These are phyloP conservation scores for Tokudaia muenninki DNA, from an alignment of 2,797 vertebrate genomes.

Conservation along the genomic window DNA sequence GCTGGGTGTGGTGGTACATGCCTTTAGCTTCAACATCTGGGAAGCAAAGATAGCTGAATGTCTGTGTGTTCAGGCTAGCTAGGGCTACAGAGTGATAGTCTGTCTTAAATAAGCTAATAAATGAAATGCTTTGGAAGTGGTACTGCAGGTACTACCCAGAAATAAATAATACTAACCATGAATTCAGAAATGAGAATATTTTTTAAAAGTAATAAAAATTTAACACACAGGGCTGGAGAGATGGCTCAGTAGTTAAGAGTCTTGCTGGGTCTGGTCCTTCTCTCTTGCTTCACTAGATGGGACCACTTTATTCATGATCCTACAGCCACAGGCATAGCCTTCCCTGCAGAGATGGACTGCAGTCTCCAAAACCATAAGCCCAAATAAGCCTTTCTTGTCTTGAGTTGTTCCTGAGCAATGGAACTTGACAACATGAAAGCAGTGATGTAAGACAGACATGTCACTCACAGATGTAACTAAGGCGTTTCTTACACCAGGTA, in stretches of 20 bases:
- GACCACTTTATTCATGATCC: neutral
- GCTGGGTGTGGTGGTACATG: neutral
- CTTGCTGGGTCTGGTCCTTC: neutral
- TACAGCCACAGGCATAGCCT: neutral
- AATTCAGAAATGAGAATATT: conserved; percentile 43
- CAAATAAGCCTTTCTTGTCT: neutral
- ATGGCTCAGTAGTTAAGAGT: neutral
- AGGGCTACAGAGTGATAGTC: neutral
- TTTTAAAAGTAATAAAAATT: conserved; percentile 55
- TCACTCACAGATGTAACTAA: neutral
- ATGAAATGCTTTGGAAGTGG: conserved; percentile 44
- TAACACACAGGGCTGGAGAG: neutral
- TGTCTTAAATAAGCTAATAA: neutral
- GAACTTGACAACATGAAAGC: neutral
- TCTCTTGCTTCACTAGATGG: neutral
- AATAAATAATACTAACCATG: neutral
- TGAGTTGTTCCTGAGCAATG: neutral
- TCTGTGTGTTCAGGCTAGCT: neutral
- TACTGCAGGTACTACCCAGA: neutral
- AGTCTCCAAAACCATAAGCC: neutral
- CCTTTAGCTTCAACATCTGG: neutral
- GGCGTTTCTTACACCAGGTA: neutral
- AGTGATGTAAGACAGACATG: neutral
- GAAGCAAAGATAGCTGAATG: neutral
- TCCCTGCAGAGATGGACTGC: neutral